Percentiles rank a stretch among this genome's conserved stretches.
Evolutionary conservation across 2,888 invertebrate species (phyloP).

Genomic region (Dicycla oo): DNA sequence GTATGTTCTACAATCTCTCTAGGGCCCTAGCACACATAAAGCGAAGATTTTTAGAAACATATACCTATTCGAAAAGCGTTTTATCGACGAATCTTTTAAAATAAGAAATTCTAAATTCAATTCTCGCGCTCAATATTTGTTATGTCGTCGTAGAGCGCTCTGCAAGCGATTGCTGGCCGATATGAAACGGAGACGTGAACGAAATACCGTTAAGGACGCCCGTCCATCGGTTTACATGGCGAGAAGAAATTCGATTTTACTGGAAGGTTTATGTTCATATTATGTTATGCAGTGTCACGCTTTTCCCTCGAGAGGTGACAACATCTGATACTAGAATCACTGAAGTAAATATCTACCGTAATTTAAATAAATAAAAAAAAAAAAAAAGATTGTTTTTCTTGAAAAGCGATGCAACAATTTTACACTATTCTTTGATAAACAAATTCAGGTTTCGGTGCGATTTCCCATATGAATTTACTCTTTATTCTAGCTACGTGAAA

Average conservation of each 20-base stretch:
- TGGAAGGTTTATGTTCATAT: constrained; percentile 58
- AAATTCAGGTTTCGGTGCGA: not conserved
- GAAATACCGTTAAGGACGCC: constrained; percentile 69
- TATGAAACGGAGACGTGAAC: constrained; percentile 76
- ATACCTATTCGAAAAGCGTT: constrained; percentile 51
- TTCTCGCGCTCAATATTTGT: constrained; percentile 77
- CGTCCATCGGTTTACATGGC: constrained; percentile 55
- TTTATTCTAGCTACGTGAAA: not conserved
- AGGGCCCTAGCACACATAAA: constrained; percentile 17
- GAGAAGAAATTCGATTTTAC: constrained; percentile 59
- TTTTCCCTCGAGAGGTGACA: constrained; percentile 45
- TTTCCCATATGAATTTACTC: not conserved
- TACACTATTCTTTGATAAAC: not conserved
- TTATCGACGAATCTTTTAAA: constrained; percentile 67
- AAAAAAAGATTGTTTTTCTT: constrained; percentile 20
- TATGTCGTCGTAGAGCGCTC: constrained; percentile 72
- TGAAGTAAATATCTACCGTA: constrained; percentile 46
- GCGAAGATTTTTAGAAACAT: constrained; percentile 27
- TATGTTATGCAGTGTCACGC: constrained; percentile 61
- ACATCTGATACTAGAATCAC: constrained; percentile 53
- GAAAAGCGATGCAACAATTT: constrained; percentile 7
- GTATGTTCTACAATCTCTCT: constrained; percentile 14
- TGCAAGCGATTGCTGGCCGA: constrained; percentile 71
- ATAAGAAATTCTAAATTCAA: constrained; percentile 77
- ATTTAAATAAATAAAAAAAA: no score